Evolutionary conservation across 1,140 invertebrate species (phyloP), one percentile per base, ranked within the genome.

Genomic region (Leptoteleia sp.): DNA sequence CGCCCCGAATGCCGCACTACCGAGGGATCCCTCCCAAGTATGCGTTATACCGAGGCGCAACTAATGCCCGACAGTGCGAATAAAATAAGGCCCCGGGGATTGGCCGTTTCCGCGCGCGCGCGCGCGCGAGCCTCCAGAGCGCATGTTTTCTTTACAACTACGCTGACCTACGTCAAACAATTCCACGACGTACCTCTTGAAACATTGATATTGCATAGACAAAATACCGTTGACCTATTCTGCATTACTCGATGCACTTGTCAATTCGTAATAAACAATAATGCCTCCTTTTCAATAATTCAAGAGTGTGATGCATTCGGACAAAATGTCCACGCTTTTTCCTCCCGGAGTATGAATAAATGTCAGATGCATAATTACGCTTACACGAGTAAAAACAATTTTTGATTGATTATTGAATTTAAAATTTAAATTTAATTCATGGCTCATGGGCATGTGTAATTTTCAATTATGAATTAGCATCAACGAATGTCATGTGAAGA

Each of bases 31-130:
- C 25, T 37, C 29, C 19, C 0, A 15, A 47, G 38, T 54, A 15
- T 64, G 40, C 48, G 57, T 54, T 47, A 22, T 72, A 47, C 45
- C 35, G 9, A 19, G 4, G 16, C 12, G 16, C 47, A 38, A 55
- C 68, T 72, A 62, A 72, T 62, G 64, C 57, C 22, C 43, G 22
- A 12, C 5, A 9, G 54, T 61, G 47, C 35, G 47, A 72, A 72
- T 62, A 65, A 73, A 65, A 73, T 73, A 55, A 59, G 59, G 42
- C 59, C 37, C 52, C 25, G 0, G 42, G 70, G 50, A 65, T 65
- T 59, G 37, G 4, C 8, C 19, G 13, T 15, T 71, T 43, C 9
- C 17, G n/a, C n/a, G n/a, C n/a, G n/a, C n/a, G n/a, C n/a, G n/a
- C n/a, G n/a, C n/a, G n/a, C 12, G 33, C 25, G 11, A 9, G 19